Evolutionary conservation across 2,797 vertebrate species (phyloP).

Genomic region (Syngnathus rostellatus): DNA sequence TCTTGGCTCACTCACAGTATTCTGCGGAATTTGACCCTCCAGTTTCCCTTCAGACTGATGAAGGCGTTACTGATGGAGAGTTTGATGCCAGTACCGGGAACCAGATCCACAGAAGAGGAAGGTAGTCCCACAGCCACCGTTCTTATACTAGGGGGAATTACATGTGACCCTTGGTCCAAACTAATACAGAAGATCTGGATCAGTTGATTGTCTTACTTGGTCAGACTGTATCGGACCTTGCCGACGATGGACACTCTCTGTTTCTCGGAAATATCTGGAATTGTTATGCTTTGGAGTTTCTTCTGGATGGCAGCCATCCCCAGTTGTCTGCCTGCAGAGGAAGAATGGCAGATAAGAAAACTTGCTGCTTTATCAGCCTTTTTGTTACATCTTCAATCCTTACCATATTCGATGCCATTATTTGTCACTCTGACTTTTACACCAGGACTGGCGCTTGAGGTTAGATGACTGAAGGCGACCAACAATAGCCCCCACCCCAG

Average conservation of each 20-base stretch:
- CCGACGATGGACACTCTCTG: constrained; percentile 50
- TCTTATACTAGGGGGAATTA: constrained; percentile 46
- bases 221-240: constrained; percentile 63
- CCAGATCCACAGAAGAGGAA: constrained; percentile 46
- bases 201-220: constrained; percentile 50
- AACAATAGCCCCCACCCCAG: constrained; percentile 42
- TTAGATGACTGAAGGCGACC: constrained; percentile 33
- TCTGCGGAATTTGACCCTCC: constrained; percentile 61
- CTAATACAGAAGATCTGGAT: neutral
- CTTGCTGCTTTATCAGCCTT: neutral
- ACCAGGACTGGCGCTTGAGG: constrained; percentile 51
- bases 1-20: constrained; percentile 55
- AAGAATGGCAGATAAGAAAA: neutral
- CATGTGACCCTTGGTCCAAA: too few relatives aligned
- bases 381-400: neutral
- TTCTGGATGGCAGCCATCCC: constrained; percentile 56
- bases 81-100: constrained; percentile 53
- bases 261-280: constrained; percentile 65
- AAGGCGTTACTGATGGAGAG: constrained; percentile 57
- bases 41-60: constrained; percentile 63
- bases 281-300: constrained; percentile 54
- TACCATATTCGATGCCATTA: constrained; percentile 72
- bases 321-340: constrained; percentile 52
- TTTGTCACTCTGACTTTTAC: constrained; percentile 63
- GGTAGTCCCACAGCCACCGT: constrained; percentile 57